Evolutionary conservation across 53 echinoderm and acorn worm genomes (phyloP).

Genomic region (Apostichopus leukothele): DNA sequence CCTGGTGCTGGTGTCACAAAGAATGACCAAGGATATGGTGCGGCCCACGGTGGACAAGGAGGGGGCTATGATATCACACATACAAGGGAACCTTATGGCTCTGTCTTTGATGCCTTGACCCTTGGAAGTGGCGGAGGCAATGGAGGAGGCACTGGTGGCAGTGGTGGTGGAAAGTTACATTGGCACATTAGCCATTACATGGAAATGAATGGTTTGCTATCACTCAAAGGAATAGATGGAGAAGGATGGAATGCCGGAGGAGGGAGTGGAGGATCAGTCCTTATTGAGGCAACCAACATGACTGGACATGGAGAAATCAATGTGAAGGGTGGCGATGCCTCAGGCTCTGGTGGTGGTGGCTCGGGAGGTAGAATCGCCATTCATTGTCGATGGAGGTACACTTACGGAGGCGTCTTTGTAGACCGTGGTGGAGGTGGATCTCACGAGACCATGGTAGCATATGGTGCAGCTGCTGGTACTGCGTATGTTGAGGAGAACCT

Average conservation of each 20-base stretch:
- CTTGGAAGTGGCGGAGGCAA: conserved; percentile 89
- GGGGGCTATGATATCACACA: conserved; percentile 61
- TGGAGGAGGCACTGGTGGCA: conserved; percentile 73
- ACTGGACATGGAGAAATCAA: conserved; percentile 92
- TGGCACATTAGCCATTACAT: conserved; percentile 82
- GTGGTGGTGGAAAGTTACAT: conserved; percentile 80
- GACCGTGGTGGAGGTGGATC: conserved; percentile 82
- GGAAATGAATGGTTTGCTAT: conserved; percentile 78
- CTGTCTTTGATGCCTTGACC: conserved; percentile 63
- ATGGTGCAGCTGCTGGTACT: conserved; percentile 88
- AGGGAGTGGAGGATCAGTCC: conserved; percentile 84
- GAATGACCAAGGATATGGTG: conserved; percentile 79
- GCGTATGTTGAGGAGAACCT: conserved; percentile 84
- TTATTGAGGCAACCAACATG: conserved; percentile 85
- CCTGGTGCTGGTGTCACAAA: conserved; percentile 64
- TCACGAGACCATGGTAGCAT: conserved; percentile 26
- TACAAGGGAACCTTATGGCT: conserved; percentile 84
- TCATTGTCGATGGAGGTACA: conserved; percentile 88
- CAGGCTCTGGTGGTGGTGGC: conserved; percentile 76
- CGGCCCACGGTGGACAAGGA: conserved; percentile 89
- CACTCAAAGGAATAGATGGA: conserved; percentile 64
- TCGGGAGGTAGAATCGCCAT: conserved; percentile 86
- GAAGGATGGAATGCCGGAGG: conserved; percentile 68
- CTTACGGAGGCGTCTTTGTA: conserved; percentile 75
- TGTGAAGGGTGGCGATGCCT: conserved; percentile 82